phyloP scores from a whole-genome alignment of 1,140 invertebrate genomes.

The Melanaphis sacchari region DNA sequence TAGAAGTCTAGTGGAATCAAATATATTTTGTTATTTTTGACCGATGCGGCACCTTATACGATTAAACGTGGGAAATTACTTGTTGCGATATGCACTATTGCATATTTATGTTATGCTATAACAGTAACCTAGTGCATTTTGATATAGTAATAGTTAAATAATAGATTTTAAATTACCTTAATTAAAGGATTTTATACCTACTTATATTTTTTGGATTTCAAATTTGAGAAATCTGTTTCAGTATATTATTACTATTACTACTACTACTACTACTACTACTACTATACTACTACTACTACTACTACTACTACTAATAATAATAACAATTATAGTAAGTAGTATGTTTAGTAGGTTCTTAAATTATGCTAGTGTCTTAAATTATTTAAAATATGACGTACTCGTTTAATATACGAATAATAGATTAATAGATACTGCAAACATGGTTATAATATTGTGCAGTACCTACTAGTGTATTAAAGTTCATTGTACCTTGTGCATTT shows the following conservation, averaged over 20 bases:
- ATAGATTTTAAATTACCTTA: neutral
- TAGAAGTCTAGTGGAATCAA: neutral
- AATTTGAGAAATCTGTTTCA: neutral
- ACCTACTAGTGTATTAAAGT: neutral
- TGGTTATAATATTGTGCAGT: neutral
- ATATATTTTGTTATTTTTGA: neutral
- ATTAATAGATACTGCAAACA: neutral
- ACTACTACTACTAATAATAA: neutral
- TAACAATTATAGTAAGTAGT: neutral
- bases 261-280: neutral
- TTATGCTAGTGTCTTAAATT: neutral
- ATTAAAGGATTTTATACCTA: neutral
- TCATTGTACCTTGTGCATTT: neutral
- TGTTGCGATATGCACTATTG: neutral
- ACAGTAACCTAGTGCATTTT: neutral
- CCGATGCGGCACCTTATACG: neutral
- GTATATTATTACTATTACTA: too few species aligned
- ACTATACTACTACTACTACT: neutral
- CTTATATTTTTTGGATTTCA: neutral
- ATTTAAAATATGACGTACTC: neutral
- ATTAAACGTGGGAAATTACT: neutral
- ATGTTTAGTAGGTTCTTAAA: neutral
- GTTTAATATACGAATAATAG: neutral
- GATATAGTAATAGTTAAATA: neutral
- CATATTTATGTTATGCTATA: neutral